phyloP scores from a whole-genome alignment of 2,888 invertebrate genomes.

The Ochropacha duplaris region DNA sequence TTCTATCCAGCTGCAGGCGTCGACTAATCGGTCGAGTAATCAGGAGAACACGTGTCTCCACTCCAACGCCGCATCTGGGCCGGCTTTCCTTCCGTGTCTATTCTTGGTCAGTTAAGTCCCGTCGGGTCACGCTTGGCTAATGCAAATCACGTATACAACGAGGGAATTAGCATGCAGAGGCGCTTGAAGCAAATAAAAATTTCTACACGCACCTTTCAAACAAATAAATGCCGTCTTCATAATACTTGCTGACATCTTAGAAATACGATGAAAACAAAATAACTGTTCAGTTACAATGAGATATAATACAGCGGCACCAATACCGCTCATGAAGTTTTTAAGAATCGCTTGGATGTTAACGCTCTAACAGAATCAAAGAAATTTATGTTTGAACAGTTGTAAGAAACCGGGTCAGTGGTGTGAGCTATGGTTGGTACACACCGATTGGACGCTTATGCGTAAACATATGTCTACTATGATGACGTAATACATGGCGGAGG shows the following conservation, averaged over 20 bases:
- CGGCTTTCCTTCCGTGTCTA: slow-evolving; percentile 80
- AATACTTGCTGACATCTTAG: slow-evolving; percentile 34
- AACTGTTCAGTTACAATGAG: slow-evolving; percentile 16
- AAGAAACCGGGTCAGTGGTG: slow-evolving; percentile 72
- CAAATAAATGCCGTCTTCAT: slow-evolving; percentile 31
- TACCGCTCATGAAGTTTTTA: slow-evolving; percentile 19
- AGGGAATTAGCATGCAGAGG: slow-evolving; percentile 62
- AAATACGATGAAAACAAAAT: slow-evolving; percentile 25
- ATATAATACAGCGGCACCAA: neutral
- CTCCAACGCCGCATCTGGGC: slow-evolving; percentile 48
- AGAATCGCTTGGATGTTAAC: slow-evolving; percentile 33
- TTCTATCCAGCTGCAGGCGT: slow-evolving; percentile 29
- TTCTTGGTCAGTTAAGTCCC: slow-evolving; percentile 61
- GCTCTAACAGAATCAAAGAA: slow-evolving; percentile 47
- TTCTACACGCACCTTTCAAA: slow-evolving; percentile 35
- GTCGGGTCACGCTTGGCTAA: slow-evolving; percentile 68
- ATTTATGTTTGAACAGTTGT: slow-evolving; percentile 66
- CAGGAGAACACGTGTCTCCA: slow-evolving; percentile 66
- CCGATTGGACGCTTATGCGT: slow-evolving; percentile 59
- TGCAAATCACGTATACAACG: slow-evolving; percentile 71
- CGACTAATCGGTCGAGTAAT: slow-evolving; percentile 43
- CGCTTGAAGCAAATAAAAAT: slow-evolving; percentile 46
- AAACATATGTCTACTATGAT: slow-evolving; percentile 60
- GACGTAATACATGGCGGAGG: slow-evolving; percentile 60
- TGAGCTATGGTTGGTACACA: slow-evolving; percentile 61